Conservation (phyloP, 2,888 invertebrate genomes). For the Podabrus alpinus region DNA sequence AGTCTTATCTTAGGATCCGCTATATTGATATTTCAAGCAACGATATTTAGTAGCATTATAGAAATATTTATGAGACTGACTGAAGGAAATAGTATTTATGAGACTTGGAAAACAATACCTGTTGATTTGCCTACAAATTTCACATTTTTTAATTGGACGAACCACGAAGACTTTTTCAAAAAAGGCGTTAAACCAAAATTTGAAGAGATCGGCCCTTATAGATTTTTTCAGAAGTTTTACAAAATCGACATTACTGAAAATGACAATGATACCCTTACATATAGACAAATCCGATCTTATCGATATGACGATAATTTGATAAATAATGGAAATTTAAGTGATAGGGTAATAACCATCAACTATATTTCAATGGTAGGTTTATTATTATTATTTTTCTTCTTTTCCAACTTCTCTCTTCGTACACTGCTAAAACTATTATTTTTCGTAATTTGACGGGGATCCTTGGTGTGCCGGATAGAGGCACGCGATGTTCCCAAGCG, state of each 20-base stretch:
- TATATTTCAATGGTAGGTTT: constrained; percentile 75
- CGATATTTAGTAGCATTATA: not conserved
- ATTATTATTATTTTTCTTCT: not conserved
- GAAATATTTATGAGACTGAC: not conserved
- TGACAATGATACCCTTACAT: constrained; percentile 74
- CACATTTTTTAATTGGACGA: constrained; percentile 81
- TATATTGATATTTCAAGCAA: not conserved
- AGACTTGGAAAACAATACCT: constrained; percentile 71
- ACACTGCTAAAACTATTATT: no score
- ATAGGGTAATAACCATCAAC: constrained; percentile 74
- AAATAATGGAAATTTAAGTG: constrained; percentile 66
- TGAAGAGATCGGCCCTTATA: constrained; percentile 66
- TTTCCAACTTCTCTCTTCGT: not conserved
- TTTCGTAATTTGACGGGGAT: no score
- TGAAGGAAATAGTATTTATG: constrained; percentile 52
- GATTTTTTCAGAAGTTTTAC: constrained; percentile 67
- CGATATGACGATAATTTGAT: constrained; percentile 63
- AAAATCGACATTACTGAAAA: constrained; percentile 77
- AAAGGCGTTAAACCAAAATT: constrained; percentile 60
- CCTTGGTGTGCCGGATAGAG: no score
- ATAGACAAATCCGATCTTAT: constrained; percentile 69
- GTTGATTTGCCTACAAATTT: constrained; percentile 69
- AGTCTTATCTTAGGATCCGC: not conserved
- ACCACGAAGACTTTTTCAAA: constrained; percentile 66
- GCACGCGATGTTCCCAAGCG: no score